Evolutionary conservation across 2,888 invertebrate genomes (phyloP).

Genomic region (Bugula neritina): DNA sequence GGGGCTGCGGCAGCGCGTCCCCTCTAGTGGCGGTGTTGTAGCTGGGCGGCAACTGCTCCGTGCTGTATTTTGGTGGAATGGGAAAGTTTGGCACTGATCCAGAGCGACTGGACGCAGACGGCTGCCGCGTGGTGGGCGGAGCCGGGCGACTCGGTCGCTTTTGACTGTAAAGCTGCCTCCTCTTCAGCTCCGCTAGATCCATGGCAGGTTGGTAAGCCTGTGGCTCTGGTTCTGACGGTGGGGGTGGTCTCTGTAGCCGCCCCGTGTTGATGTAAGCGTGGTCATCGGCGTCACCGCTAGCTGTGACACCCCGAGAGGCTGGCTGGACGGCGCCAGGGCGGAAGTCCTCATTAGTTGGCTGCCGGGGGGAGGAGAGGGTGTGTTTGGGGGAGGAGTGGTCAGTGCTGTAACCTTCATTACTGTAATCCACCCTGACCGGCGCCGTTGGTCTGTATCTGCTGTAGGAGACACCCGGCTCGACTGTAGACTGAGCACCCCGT

Average conservation of each 20-base stretch:
- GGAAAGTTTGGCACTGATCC: not conserved
- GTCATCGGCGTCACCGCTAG: not conserved
- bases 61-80: not conserved
- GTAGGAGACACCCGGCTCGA: not conserved
- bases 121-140: not conserved
- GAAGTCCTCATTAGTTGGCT: not conserved
- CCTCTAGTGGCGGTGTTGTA: conserved; percentile 9
- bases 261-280: not conserved
- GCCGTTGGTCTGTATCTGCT: not conserved
- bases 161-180: conserved; percentile 2
- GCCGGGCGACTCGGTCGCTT: not conserved
- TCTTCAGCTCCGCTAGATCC: conserved; percentile 8
- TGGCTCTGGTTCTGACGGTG: not conserved
- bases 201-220: not conserved
- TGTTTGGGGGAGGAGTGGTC: not conserved
- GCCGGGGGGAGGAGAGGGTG: not conserved
- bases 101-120: not conserved
- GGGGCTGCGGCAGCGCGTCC: not conserved
- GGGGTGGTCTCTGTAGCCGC: not conserved
- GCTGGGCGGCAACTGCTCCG: not conserved
- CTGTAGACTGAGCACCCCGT: not conserved
- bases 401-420: conserved; percentile 18
- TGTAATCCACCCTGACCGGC: conserved; percentile 1
- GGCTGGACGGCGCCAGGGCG: not conserved
- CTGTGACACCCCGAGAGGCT: not conserved